Evolutionary conservation across 1,140 invertebrate species (phyloP), one percentile per base, ranked within the genome.

Genomic region (Gryon sp.): DNA sequence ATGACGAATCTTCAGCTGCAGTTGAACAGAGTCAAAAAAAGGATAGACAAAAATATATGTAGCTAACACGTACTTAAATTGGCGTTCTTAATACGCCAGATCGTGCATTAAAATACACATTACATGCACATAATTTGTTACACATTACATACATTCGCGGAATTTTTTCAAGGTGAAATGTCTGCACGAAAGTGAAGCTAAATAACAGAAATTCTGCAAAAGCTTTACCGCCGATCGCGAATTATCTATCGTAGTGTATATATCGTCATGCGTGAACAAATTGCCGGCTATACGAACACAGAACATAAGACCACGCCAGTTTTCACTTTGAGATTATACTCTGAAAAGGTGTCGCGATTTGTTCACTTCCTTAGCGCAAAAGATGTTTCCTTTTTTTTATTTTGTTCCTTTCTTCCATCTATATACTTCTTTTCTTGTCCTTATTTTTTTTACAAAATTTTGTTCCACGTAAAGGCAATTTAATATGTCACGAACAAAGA

Each of bases 81-180:
- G n/a, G n/a, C n/a, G n/a, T n/a, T n/a, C n/a, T n/a, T n/a, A n/a
- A n/a, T n/a, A n/a, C n/a, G n/a, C n/a, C 26, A 7, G 15, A 20
- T 22, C 15, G 57, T 14, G 22, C 34, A 59, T 74, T 65, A 53
- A 45, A 43, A 30, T 6, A 45, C 45, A 48, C 62, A 68, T 75
- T 68, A 57, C 70, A 68, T 41, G 46, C 30, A 45, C 43, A 36
- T 38, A 55, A 62, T 22, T 19, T 62, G 59, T 74, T 55, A 63
- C 55, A 68, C 72, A 57, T 68, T 63, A 75, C 55, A 57, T 63
- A 62, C n/a, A 68, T 75, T 75, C 63, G 68, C 22, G 19, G 72
- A 75, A 62, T n/a, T 24, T 38, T 55, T 57, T 63, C 73, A 76
- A 76, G 73, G 73, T 36, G 59, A 76, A 40, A 63, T 76, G 69